These are phyloP conservation scores for Rhabdomys pumilio DNA, from an alignment of 2,797 vertebrate species.

Conservation along the genomic window DNA sequence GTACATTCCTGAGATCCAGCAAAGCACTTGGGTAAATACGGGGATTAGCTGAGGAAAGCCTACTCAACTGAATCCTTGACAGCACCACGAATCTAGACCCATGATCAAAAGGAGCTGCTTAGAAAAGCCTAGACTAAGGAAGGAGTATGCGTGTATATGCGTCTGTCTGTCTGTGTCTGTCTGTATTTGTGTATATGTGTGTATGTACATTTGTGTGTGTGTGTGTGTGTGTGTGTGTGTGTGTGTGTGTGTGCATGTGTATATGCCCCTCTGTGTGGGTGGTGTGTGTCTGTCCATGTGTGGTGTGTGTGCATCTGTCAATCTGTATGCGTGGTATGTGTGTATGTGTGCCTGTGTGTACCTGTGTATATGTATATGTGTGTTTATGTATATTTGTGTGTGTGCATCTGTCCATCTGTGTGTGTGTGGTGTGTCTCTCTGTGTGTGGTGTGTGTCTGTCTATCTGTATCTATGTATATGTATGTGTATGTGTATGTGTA, in stretches of 20 bases:
- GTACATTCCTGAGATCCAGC: not conserved
- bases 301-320: not conserved
- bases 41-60: not conserved
- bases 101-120: conserved; percentile 5
- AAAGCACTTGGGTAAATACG: not conserved
- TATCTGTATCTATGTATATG: not conserved
- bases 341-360: not conserved
- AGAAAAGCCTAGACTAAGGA: conserved; percentile 3
- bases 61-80: conserved; percentile 4
- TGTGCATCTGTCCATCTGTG: not conserved
- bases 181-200: too few species aligned
- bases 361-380: not conserved
- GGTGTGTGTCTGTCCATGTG: not conserved
- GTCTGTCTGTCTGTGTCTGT: not conserved
- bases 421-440: not conserved
- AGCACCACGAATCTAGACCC: not conserved
- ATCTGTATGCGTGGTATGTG: not conserved
- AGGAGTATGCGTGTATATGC: not conserved
- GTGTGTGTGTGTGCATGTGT: not conserved
- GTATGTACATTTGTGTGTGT: not conserved
- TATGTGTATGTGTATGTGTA: not conserved
- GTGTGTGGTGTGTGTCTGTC: not conserved
- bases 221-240: not conserved
- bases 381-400: not conserved
- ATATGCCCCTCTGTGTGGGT: not conserved